Evolutionary conservation across 2,797 vertebrate species (phyloP), one percentile per base, ranked within the genome.

Genomic region (Amblyraja radiata): DNA sequence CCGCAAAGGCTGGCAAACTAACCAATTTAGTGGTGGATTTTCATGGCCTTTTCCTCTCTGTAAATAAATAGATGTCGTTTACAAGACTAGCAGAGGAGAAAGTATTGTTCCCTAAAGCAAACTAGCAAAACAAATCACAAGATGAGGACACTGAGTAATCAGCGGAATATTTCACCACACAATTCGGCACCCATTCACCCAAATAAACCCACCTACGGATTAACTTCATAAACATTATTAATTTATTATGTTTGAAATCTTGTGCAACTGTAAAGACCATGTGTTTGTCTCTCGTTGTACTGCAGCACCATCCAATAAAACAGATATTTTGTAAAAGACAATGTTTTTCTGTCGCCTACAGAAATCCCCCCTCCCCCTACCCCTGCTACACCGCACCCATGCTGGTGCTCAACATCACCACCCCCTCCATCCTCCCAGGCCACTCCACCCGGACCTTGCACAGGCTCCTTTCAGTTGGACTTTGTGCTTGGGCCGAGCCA

Each of bases 31-130:
- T 18, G 1, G 25, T 36, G 28, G 25, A 88, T 88, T 93, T 94
- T 96, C 96, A 96, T 96, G 95, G 97, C 95, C 96, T 98, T 97
- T 97, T 98, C 97, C 98, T 98, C 98, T 98, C 96, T 98, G 97
- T 98, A 98, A 97, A 98, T 97, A 96, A 97, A 95, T 97, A 95
- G 36, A 96, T 96, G 95, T 98, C 97, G 97, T 97, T 94, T 97
- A 96, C 94, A 76, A 93, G 28, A 93, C 77, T 80, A 0, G 94
- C 96, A 95, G 95, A 94, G 95, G 95, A 93, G 76, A 94, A 94
- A 94, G 88, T n/a, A 71, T 61, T 94, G 93, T 54, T 88, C 1
- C 93, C 74, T 93, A 54, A 95, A 96, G 95, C 93, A 94, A 96
- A 81, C 95, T 96, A 93, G 93, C 96, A 96, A 95, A 93, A 2